Conservation (phyloP, 2,797 vertebrate genomes). For the Echiichthys vipera region DNA sequence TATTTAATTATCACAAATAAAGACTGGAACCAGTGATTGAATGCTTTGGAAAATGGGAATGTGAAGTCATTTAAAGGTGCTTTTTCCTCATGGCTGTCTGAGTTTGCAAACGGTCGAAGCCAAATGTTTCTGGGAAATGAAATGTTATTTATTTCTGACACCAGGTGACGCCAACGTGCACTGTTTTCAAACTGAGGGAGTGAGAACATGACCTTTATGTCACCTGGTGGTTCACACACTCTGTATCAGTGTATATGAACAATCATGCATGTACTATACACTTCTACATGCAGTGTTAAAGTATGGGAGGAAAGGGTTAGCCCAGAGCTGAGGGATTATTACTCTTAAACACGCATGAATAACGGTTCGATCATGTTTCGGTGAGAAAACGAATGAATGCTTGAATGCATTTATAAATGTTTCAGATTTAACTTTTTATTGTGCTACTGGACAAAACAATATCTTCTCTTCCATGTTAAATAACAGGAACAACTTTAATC, state of each 20-base stretch:
- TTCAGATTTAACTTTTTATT: background rate
- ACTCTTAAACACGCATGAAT: background rate
- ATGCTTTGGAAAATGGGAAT: too few species aligned
- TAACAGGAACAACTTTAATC: too few species aligned
- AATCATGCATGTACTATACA: background rate
- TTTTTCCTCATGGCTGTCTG: too few species aligned
- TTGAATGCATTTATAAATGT: background rate
- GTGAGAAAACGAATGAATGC: background rate
- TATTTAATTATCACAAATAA: too few species aligned
- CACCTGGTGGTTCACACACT: background rate
- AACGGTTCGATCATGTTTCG: background rate
- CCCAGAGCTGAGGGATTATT: background rate
- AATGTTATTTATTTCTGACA: background rate
- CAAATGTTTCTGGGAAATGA: background rate
- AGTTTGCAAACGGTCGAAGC: background rate
- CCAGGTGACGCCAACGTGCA: background rate
- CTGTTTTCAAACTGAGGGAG: background rate
- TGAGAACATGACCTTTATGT: background rate
- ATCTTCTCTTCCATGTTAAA: background rate
- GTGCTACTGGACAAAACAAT: background rate
- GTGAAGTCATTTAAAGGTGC: too few species aligned
- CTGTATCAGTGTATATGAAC: background rate
- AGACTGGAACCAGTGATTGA: too few species aligned
- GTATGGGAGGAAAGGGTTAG: background rate
- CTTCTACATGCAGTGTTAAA: background rate